phyloP scores from a whole-genome alignment of 2,113 vertebrate species.

The Bufo bufo region DNA sequence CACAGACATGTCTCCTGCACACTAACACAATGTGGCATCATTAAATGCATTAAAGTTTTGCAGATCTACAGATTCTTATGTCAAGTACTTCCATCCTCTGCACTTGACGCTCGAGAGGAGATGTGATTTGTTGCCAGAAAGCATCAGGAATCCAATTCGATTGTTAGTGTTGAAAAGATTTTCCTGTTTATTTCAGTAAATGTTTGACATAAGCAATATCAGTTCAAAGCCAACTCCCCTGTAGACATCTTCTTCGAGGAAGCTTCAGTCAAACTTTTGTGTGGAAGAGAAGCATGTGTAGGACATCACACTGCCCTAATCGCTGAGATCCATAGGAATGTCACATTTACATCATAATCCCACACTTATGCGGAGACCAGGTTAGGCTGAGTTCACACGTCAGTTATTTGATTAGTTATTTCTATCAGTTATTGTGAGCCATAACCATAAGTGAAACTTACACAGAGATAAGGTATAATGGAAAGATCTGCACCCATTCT shows the following conservation, averaged over 20 bases:
- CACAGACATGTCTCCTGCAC: not conserved
- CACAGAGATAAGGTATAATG: too few species aligned
- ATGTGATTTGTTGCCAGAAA: slow-evolving; percentile 78
- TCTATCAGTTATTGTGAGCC: too few species aligned
- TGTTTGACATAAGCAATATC: slow-evolving; percentile 77
- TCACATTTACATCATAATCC: slow-evolving; percentile 64
- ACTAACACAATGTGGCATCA: slow-evolving; percentile 61
- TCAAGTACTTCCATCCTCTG: slow-evolving; percentile 80
- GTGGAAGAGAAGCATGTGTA: slow-evolving; percentile 62
- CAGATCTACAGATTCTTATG: slow-evolving; percentile 73
- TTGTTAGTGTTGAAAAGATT: slow-evolving; percentile 79
- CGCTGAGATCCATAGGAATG: slow-evolving; percentile 62
- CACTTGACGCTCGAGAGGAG: slow-evolving; percentile 71
- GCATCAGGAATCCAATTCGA: slow-evolving; percentile 76
- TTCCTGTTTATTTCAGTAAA: slow-evolving; percentile 84
- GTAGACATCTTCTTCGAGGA: slow-evolving; percentile 69
- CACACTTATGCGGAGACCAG: slow-evolving; percentile 20
- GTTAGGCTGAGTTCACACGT: not conserved
- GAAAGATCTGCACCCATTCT: too few species aligned
- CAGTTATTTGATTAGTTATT: too few species aligned
- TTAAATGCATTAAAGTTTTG: slow-evolving; percentile 68
- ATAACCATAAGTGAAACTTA: too few species aligned
- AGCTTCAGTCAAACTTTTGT: slow-evolving; percentile 63
- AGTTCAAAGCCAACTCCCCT: slow-evolving; percentile 76
- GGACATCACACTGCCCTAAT: slow-evolving; percentile 66